Conservation (phyloP, 2,113 vertebrate genomes). For the Anolis carolinensis region DNA sequence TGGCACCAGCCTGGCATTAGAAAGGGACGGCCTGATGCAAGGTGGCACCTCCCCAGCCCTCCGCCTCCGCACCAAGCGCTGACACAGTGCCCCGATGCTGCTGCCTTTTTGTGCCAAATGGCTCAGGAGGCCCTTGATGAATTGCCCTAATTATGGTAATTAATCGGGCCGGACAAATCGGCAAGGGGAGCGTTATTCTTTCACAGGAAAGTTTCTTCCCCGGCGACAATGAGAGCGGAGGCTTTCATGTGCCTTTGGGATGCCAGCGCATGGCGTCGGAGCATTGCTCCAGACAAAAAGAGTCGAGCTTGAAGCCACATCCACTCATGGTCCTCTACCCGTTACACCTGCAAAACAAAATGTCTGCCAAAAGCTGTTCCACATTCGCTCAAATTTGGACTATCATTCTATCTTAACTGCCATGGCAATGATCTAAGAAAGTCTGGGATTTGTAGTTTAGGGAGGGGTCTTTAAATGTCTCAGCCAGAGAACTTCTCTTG, state of each 20-base stretch:
- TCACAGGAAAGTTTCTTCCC: not conserved
- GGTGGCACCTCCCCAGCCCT: not conserved
- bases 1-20: not conserved
- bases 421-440: no score
- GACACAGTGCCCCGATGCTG: not conserved
- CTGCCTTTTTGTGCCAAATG: constrained; percentile 29
- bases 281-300: not conserved
- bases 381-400: no score
- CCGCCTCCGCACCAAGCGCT: constrained; percentile 46
- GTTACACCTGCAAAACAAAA: no score
- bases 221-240: not conserved
- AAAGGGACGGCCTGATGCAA: not conserved
- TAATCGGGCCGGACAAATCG: constrained; percentile 61
- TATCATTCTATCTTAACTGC: no score
- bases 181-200: fast-evolving
- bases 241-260: not conserved
- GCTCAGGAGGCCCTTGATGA: constrained; percentile 51
- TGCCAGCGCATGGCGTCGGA: not conserved
- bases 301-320: no score
- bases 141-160: constrained; percentile 51
- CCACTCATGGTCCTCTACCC: no score
- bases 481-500: no score
- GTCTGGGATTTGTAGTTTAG: no score
- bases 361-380: no score
- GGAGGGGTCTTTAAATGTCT: no score